These are phyloP conservation scores for Trichomalopsis sarcophagae DNA, from an alignment of 1,140 invertebrate species.

Conservation along the genomic window DNA sequence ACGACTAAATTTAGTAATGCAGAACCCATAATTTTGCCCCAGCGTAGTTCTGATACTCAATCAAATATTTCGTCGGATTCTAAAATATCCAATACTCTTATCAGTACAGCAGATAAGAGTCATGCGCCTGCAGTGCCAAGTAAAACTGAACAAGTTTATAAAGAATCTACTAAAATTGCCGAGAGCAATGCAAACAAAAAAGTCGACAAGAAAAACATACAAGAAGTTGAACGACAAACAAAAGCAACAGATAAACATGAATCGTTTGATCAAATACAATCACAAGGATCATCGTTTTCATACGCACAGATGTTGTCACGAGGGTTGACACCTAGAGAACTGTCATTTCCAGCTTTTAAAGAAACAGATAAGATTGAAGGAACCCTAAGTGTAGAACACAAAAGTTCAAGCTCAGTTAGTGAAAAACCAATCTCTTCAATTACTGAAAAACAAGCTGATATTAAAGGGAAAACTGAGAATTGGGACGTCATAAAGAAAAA, in stretches of 20 bases:
- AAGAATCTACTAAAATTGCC: background rate
- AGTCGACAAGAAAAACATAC: background rate
- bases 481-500: constrained; percentile 48
- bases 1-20: background rate
- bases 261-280: constrained; percentile 48
- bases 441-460: constrained; percentile 16
- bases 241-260: background rate
- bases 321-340: constrained; percentile 73
- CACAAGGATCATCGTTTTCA: constrained; percentile 74
- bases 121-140: background rate
- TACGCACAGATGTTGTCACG: constrained; percentile 85
- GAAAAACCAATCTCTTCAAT: background rate
- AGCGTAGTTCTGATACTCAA: background rate
- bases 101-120: background rate
- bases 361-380: constrained; percentile 37
- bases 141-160: background rate
- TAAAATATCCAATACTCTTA: background rate
- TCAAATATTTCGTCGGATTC: background rate
- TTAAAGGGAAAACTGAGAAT: constrained; percentile 36
- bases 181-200: background rate
- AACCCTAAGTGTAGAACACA: constrained; percentile 14
- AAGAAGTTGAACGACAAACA: background rate
- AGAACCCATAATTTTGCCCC: background rate
- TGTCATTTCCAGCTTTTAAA: background rate
- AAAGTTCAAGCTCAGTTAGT: background rate